phyloP scores from a whole-genome alignment of 2,113 vertebrate genomes.

The Dinomys branickii region DNA sequence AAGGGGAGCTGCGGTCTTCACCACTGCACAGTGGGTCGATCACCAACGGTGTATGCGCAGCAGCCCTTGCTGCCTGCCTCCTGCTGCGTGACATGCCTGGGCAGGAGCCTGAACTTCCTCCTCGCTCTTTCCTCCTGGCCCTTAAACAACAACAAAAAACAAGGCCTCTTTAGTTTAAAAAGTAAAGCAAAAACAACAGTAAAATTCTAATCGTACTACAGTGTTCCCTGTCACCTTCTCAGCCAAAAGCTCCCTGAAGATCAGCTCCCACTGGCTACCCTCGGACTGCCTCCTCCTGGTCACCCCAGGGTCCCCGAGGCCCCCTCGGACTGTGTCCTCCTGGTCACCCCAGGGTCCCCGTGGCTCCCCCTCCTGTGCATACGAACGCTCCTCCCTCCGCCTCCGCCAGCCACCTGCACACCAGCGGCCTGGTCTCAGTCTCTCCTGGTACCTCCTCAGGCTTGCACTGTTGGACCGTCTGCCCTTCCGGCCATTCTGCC shows the following conservation, averaged over 20 bases:
- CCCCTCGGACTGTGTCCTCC: neutral
- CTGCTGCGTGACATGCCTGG: neutral
- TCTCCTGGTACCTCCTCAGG: neutral
- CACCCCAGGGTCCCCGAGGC: rapidly evolving
- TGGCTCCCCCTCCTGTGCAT: rapidly evolving
- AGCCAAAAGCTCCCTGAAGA: neutral
- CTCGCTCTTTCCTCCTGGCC: neutral
- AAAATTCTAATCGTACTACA: neutral
- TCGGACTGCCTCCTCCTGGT: neutral
- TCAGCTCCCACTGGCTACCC: neutral
- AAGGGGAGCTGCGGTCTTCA: neutral
- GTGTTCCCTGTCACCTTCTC: neutral
- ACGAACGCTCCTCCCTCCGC: neutral
- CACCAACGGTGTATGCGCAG: too few species aligned
- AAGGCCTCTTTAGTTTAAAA: neutral
- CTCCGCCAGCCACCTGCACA: neutral
- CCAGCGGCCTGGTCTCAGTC: neutral
- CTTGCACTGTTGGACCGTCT: neutral
- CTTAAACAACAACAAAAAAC: neutral
- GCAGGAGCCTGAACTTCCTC: neutral
- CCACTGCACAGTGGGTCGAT: rapidly evolving
- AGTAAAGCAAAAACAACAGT: neutral
- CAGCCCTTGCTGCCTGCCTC: neutral
- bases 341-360: neutral
- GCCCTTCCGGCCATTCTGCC: neutral